Evolutionary conservation across 2,113 vertebrate genomes (phyloP).

Genomic region (Rhinolophus sinicus): DNA sequence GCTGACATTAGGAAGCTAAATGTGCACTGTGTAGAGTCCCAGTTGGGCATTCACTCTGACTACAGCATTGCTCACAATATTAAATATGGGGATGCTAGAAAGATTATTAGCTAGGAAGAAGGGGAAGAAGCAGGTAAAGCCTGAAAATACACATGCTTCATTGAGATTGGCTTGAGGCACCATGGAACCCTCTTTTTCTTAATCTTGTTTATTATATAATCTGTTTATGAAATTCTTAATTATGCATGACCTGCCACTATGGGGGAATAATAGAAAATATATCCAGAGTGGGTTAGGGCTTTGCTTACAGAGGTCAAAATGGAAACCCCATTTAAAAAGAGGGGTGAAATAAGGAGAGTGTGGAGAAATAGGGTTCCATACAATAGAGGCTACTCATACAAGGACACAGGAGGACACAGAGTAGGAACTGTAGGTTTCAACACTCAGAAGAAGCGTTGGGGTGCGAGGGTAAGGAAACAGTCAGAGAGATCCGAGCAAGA

Average conservation of each 20-base stretch:
- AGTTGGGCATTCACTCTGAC: constrained; percentile 82
- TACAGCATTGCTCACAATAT: constrained; percentile 85
- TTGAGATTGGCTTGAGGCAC: constrained; percentile 83
- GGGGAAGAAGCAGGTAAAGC: constrained; percentile 80
- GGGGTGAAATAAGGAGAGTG: background rate
- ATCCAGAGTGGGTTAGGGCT: background rate
- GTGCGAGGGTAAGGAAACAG: background rate
- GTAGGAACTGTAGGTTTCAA: background rate
- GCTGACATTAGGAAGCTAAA: constrained; percentile 77
- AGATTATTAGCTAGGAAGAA: constrained; percentile 78
- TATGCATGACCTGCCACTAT: background rate
- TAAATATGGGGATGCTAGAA: constrained; percentile 77
- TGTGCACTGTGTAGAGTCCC: constrained; percentile 77
- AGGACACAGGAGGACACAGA: background rate
- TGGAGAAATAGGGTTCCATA: background rate
- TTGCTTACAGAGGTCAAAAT: background rate
- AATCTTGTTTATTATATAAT: constrained; percentile 1
- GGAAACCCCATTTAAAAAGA: background rate
- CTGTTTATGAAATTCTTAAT: constrained; percentile 7
- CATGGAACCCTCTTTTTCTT: constrained; percentile 29
- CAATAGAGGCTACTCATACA: background rate
- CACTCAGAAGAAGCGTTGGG: background rate
- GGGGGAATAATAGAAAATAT: constrained; percentile 4
- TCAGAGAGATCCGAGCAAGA: background rate
- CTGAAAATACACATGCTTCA: constrained; percentile 84